Base-by-base conservation (phyloP, 2,113 vertebrate species). In the Pluvialis apricaria region DNA sequence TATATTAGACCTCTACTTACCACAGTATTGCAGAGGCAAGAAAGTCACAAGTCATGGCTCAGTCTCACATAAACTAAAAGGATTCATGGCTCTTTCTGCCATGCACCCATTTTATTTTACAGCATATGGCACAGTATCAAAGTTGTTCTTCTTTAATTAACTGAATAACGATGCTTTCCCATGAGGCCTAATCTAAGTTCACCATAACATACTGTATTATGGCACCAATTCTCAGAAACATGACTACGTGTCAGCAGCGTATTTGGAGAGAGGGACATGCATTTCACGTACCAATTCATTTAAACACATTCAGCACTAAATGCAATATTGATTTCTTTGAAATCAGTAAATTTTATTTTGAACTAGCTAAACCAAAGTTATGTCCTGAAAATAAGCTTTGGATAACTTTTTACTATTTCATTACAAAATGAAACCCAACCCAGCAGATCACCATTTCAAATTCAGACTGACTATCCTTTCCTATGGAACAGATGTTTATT, bases 81-180 rank as follows among this genome's bases (percentile, higher is more conserved):
- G 70, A 83, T 61, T 92, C 62, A 72, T 68, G 36, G 47, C 49
- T 88, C 76, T 79, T 82, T 92, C 69, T 90, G 54, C 88, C 84
- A 84, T 15, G 49, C 72, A 90, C 15, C 5, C 65, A 82, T 86
- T 95, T 92, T 64, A 90, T 71, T 95, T 88, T 84, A 86, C 61
- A 96, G 73, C 70, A 81, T 88, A 94, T 79, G 77, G 69, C 68
- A 94, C 0, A 64, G 44, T 40, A 96, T 73, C 81, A 82, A 83
- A 86, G 83, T 58, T 84, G 22, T 69, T 94, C 26, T 84, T 76
- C 76, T 79, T 82, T 79, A 96, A 94, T 87, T 94, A 95, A 96
- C 70, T 78, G 66, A 86, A 22, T 88, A 88, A 96, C 0, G 4
- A 94, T 19, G 40, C 42, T 66, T 79, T 86, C 71, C 80, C 88